phyloP scores from a whole-genome alignment of 2,888 invertebrate genomes.

The Chesias legatella region DNA sequence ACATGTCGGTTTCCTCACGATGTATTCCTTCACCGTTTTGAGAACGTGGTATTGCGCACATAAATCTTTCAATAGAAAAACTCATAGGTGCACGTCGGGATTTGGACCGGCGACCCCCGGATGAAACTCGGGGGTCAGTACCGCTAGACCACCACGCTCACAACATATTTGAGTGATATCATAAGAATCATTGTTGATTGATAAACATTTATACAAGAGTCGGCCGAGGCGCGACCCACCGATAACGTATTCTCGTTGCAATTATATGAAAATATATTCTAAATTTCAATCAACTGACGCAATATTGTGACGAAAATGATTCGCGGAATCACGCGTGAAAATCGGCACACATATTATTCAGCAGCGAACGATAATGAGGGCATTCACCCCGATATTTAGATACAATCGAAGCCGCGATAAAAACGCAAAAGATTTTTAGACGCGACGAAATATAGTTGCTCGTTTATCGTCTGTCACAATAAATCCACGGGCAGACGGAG shows the following conservation, averaged over 20 bases:
- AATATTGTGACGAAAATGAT: slow-evolving; percentile 49
- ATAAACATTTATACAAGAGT: not conserved
- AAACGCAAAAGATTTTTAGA: slow-evolving; percentile 36
- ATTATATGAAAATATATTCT: slow-evolving; percentile 26
- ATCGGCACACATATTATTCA: slow-evolving; percentile 74
- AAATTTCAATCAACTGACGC: slow-evolving; percentile 41
- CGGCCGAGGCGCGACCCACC: slow-evolving; percentile 5
- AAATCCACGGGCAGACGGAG: slow-evolving; percentile 31
- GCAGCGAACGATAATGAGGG: slow-evolving; percentile 64
- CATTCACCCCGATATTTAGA: slow-evolving; percentile 59
- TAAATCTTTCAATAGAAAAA: no score
- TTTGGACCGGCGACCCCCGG: no score
- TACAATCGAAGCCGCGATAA: slow-evolving; percentile 48
- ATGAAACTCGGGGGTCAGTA: no score
- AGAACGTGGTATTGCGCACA: no score
- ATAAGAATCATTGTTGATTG: no score
- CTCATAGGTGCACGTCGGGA: no score
- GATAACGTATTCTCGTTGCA: slow-evolving; percentile 16
- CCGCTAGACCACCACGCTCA: no score
- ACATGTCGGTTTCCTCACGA: no score
- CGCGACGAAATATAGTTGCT: slow-evolving; percentile 37
- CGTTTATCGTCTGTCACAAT: slow-evolving; percentile 39
- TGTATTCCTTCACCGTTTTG: no score
- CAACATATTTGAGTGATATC: no score
- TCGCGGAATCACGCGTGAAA: slow-evolving; percentile 55